Evolutionary conservation across 92 coral and sea anemone genomes (phyloP).

Genomic region (Plumapathes pennacea): DNA sequence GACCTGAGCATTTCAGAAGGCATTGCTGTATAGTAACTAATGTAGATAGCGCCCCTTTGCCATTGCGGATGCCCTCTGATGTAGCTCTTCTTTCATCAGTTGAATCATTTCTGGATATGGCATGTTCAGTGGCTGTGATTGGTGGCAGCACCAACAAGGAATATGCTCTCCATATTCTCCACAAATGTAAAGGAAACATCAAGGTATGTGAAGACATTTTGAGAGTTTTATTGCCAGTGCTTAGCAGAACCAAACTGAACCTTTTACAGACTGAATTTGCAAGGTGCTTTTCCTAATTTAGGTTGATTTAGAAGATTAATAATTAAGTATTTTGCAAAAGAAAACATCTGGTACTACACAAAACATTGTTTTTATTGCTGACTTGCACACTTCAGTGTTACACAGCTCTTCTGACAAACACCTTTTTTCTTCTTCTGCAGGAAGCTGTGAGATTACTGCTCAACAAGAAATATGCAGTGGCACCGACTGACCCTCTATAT

Average conservation of each 20-base stretch:
- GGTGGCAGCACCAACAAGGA: conserved; percentile 98
- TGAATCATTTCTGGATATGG: conserved; percentile 90
- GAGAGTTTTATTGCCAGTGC: too few species aligned
- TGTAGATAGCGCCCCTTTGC: background rate
- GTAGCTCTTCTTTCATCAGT: conserved; percentile 36
- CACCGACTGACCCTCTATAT: conserved; percentile 69
- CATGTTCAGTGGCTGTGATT: conserved; percentile 93
- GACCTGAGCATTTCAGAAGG: too few species aligned
- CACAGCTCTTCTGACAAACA: too few species aligned
- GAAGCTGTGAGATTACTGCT: conserved; percentile 83
- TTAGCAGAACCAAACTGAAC: too few species aligned
- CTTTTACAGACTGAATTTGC: too few species aligned
- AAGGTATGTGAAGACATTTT: conserved; percentile 54
- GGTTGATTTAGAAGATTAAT: background rate
- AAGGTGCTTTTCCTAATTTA: background rate
- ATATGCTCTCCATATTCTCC: conserved; percentile 87
- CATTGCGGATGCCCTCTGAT: background rate
- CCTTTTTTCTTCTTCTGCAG: conserved; percentile 30
- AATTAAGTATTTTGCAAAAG: background rate
- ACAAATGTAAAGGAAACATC: conserved; percentile 77
- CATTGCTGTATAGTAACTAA: background rate
- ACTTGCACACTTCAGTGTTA: too few species aligned
- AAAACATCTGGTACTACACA: background rate
- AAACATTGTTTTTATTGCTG: too few species aligned
- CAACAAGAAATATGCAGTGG: conserved; percentile 65